Evolutionary conservation across 2,113 vertebrate genomes (phyloP).

Genomic region (Boleophthalmus pectinirostris): DNA sequence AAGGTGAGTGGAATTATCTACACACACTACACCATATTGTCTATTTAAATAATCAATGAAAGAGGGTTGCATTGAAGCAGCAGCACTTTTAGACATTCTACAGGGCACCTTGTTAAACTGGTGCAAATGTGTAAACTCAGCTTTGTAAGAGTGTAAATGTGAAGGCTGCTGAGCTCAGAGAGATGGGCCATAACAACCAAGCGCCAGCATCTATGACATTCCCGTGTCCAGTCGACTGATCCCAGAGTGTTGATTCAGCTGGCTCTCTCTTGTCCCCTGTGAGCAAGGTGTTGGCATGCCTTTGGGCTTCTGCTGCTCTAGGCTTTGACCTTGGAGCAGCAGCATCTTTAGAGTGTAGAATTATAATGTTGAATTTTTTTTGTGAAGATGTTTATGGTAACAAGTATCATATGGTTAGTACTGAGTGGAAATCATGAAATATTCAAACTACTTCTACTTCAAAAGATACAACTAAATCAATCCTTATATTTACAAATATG

Average conservation of each 20-base stretch:
- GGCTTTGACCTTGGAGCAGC: conserved; percentile 68
- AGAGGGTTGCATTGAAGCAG: not conserved
- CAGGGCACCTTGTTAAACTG: conserved; percentile 1
- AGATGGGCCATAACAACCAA: conserved; percentile 26
- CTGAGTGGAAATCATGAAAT: not conserved
- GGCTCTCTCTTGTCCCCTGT: conserved; percentile 42
- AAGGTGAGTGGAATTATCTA: conserved; percentile 70
- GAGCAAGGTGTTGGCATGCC: conserved; percentile 53
- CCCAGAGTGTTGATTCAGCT: conserved; percentile 76
- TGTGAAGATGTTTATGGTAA: conserved; percentile 23
- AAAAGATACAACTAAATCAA: not conserved
- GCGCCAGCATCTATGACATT: conserved; percentile 61
- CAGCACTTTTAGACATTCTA: not conserved
- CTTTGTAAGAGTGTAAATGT: conserved; percentile 49
- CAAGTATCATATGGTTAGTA: not conserved
- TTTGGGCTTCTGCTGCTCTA: conserved; percentile 36
- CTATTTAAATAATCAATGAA: not conserved
- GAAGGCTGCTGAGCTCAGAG: conserved; percentile 39
- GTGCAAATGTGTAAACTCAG: conserved; percentile 58
- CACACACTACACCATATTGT: conserved; percentile 11
- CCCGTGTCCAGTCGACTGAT: conserved; percentile 58
- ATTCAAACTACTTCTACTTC: not conserved
- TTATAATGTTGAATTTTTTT: conserved; percentile 8
- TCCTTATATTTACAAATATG: not conserved
- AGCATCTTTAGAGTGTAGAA: conserved; percentile 52